Base-by-base conservation (phyloP, 2,888 invertebrate species). In the Erebia ligea region DNA sequence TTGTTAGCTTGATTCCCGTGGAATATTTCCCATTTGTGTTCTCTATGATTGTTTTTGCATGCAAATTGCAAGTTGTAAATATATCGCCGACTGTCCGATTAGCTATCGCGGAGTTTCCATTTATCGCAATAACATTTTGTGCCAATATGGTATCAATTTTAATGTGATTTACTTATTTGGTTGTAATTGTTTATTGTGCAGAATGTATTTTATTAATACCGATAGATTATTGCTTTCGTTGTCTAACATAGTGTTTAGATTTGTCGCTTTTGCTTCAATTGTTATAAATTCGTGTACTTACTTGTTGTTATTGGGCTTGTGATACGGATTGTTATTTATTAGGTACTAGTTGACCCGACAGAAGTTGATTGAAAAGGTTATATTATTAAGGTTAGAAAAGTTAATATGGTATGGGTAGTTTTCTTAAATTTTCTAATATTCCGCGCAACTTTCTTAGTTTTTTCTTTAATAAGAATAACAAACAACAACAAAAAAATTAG, bases 1-100 rank as follows among this genome's bases (percentile, higher is more conserved):
- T 91, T 88, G 89, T 91, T 89, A 87, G 85, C 84, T 83, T 82
- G 81, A 87, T 84, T 86, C 83, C 84, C 83, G 84, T 79, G 77
- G 81, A 83, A 86, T 84, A 87, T 86, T 87, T 85, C 83, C 88
- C 82, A 82, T 87, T 86, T 84, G 80, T 81, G 83, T 79, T 79
- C 76, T 74, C 74, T 78, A 78, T 85, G 87, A 87, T 88, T 90
- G 89, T 91, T 87, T 85, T 81, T 84, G 77, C 82, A 91, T 91
- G 88, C 86, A 90, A 91, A 85, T 86, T 67, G 70, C 68, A 69
- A 69, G 84, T 84, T 86, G 88, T 89, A 90, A 89, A 91, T 86
- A 90, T 81, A 85, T 84, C 85, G 81, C 75, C 71, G 73, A 79
- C 76, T 79, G 82, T 84, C 79, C 79, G 84, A 86, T 86, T 85